These are phyloP conservation scores for Etheostoma spectabile DNA, from an alignment of 2,113 vertebrate species.

Conservation along the genomic window DNA sequence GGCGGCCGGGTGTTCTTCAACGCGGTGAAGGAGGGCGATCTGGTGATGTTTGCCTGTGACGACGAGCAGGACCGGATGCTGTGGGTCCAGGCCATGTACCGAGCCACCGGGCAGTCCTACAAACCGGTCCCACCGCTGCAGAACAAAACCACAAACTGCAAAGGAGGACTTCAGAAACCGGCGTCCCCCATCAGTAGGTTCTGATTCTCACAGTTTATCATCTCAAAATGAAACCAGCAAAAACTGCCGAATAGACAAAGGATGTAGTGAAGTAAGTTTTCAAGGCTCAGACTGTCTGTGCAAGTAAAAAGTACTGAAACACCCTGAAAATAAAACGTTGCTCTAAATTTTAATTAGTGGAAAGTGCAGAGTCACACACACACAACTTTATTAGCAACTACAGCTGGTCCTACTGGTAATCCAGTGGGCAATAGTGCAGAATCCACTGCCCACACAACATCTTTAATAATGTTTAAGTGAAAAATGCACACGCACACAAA, in stretches of 20 bases:
- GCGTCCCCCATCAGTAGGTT: constrained; percentile 89
- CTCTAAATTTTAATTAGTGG: too few relatives aligned
- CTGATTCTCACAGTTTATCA: too few relatives aligned
- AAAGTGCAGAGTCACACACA: too few relatives aligned
- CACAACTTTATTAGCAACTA: too few relatives aligned
- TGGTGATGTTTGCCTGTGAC: constrained; percentile 93
- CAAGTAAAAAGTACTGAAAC: too few relatives aligned
- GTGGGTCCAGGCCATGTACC: constrained; percentile 98
- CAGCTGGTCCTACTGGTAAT: too few relatives aligned
- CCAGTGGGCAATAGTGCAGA: too few relatives aligned
- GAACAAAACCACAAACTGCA: constrained; percentile 89
- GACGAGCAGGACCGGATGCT: constrained; percentile 94
- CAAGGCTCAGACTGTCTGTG: too few relatives aligned
- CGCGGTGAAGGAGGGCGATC: constrained; percentile 95
- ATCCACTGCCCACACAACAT: too few relatives aligned
- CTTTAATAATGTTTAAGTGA: too few relatives aligned
- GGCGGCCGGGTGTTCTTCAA: constrained; percentile 95
- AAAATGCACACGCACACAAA: too few relatives aligned
- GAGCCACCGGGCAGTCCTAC: constrained; percentile 96
- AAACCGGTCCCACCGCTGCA: constrained; percentile 90
- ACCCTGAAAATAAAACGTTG: too few relatives aligned
- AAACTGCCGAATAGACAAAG: not conserved
- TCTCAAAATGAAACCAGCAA: not conserved
- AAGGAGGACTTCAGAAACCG: constrained; percentile 84
- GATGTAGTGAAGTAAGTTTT: not conserved